Conservation (phyloP, 2,113 vertebrate genomes). For the Promerops cafer region DNA sequence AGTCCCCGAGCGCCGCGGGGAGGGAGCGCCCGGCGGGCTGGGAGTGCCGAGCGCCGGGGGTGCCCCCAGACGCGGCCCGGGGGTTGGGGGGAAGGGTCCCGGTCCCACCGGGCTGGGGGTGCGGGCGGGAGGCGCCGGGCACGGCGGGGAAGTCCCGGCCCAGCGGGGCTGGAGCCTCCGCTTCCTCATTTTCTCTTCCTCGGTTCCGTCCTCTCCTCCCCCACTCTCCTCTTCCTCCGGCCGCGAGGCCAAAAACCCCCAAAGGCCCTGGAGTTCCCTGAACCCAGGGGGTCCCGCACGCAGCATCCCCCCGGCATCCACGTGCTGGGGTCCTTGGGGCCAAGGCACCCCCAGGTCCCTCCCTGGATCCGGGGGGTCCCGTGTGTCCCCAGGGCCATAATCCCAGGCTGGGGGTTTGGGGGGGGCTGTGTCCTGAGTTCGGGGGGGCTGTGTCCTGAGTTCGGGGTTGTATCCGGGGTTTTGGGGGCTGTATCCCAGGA, state of each 20-base stretch:
- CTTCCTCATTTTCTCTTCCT: not conserved
- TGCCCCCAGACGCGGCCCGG: too few relatives aligned
- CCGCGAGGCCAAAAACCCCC: not conserved
- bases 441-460: too few relatives aligned
- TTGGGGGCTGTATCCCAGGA: too few relatives aligned
- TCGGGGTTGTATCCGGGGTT: too few relatives aligned
- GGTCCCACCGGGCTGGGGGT: not conserved
- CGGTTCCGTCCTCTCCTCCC: not conserved
- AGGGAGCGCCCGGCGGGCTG: not conserved
- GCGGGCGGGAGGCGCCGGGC: not conserved
- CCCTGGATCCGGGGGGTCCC: not conserved
- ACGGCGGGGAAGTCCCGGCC: not conserved
- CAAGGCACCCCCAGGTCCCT: not conserved
- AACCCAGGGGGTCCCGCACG: fast-evolving
- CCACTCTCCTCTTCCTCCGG: not conserved
- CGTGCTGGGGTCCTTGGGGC: fast-evolving
- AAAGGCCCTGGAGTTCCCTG: fast-evolving
- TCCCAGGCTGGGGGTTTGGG: fast-evolving
- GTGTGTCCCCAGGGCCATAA: too few relatives aligned
- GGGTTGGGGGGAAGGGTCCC: not conserved
- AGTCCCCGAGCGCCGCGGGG: not conserved
- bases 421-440: not conserved
- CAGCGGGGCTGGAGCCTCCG: not conserved
- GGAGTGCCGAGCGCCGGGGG: not conserved
- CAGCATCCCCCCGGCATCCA: not conserved